Evolutionary conservation across 2,797 vertebrate species (phyloP), one percentile per base, ranked within the genome.

Genomic region (Percopsis omiscomaycus): DNA sequence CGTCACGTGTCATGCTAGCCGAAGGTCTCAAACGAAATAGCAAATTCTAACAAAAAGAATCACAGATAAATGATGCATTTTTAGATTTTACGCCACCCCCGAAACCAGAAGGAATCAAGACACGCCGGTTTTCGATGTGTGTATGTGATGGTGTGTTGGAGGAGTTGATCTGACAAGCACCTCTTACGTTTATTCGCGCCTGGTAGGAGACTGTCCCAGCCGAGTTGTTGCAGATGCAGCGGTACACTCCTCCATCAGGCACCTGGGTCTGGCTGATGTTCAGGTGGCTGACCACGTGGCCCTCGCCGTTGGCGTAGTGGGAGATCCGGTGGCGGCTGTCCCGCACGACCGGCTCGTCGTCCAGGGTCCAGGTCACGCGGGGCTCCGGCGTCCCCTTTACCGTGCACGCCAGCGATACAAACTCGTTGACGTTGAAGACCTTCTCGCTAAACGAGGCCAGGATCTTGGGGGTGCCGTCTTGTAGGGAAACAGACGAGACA

Each of bases 171-270:
- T 97, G 98, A 98, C 97, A 99, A 99, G 98, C 98, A 99, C 97
- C 98, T 99, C 98, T 99, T 99, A 99, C 98, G 98, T 99, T 99
- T 99, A 99, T 99, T 97, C 96, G 98, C 95, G 98, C 97, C 98
- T 99, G 98, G 96, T 99, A 99, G 83, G 92, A 94, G 92, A 98
- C 93, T 84, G 96, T 95, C 91, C 98, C 97, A 1, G 98, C 98
- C 9, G 97, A 98, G 87, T 99, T 99, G 93, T 99, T 98, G 91
- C 96, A 97, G 29, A 93, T 94, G 90, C 98, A 99, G 84, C 97
- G 96, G 75, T 98, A 99, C 79, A 99, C 96, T 11, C 98, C 98
- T 44, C 97, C 97, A 0, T 99, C 95, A 3, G 94, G 94, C 76
- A 99, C 98, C 89, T 96, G 95, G 15, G 95, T 94, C 88, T 93